Evolutionary conservation across 1,140 invertebrate genomes (phyloP), one percentile per base, ranked within the genome.

Genomic region (Sarcophaga peregrina): DNA sequence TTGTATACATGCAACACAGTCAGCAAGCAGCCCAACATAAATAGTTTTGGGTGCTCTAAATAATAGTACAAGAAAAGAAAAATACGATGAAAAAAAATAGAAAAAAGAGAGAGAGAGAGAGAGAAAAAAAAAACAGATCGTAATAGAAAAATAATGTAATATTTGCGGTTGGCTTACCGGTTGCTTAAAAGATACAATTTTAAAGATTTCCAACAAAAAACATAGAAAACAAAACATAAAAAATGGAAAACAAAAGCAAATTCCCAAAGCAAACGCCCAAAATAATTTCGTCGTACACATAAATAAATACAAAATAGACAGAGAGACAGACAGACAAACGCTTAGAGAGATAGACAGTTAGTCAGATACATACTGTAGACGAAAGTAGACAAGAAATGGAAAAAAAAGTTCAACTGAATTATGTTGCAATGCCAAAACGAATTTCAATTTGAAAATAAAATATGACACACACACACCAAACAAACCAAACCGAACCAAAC

Each of bases 341-440:
- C 25, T 37, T 37, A 37, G 25, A 37, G 25, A 37, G 25, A 37
- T 37, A 1, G 25, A 37, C 25, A 37, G 25, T 37, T 72, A n/a
- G 25, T n/a, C n/a, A 68, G 10, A 68, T n/a, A 72, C 7, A 3
- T 9, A 17, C 2, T 25, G 58, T n/a, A n/a, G 6, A 68, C 15
- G 20, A 68, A 68, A 10, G 15, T n/a, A 68, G 20, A 10, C 20
- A 17, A 10, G 15, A 54, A 54, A 10, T 2, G 2, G 52, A 72
- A 72, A 20, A 72, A 72, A 17, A 72, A 17, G 37, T 25, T 72
- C 37, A 9, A 72, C 17, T 25, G 62, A 72, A 25, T 72, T 72
- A 78, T 78, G 75, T 78, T 78, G 75, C 75, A 78, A 78, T 78
- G 75, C 75, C 75, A 78, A n/a, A 78, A 20, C 75, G 17, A 78